phyloP scores from a whole-genome alignment of 2,888 invertebrate genomes.

The Dicranocentrus wangi region DNA sequence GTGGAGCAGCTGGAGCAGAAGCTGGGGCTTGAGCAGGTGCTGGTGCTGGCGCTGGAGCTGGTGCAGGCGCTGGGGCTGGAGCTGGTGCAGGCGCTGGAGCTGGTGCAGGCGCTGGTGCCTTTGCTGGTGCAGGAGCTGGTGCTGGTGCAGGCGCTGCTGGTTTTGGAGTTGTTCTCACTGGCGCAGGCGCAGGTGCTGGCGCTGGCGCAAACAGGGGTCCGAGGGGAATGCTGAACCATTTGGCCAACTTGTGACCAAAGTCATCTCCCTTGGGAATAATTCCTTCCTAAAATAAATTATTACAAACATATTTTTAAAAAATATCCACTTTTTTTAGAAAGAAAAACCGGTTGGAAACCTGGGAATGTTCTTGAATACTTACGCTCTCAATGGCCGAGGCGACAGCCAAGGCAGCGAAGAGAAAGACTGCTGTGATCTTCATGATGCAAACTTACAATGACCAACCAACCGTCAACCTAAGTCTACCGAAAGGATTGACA shows the following conservation, averaged over 20 bases:
- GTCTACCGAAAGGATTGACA: not conserved
- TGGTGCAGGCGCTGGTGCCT: conserved; percentile 13
- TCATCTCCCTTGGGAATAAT: conserved; percentile 19
- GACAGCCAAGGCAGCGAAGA: conserved; percentile 60
- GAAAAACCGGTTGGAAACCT: no score
- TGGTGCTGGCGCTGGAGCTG: conserved; percentile 13
- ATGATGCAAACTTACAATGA: conserved; percentile 39
- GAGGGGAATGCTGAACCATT: conserved; percentile 13
- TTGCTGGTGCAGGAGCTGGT: conserved; percentile 11
- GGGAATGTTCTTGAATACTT: conserved; percentile 33
- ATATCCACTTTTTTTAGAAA: not conserved
- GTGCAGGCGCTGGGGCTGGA: not conserved
- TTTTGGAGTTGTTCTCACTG: not conserved
- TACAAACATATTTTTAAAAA: conserved; percentile 7
- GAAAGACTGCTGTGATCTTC: conserved; percentile 49
- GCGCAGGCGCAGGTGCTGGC: conserved; percentile 11
- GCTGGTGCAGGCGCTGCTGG: conserved; percentile 16
- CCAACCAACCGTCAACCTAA: conserved; percentile 24
- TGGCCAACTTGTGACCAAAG: conserved; percentile 6
- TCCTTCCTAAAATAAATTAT: conserved; percentile 11
- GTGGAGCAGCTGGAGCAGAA: not conserved
- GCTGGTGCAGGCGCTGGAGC: conserved; percentile 17
- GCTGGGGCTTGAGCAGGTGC: conserved; percentile 19
- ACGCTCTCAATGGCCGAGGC: conserved; percentile 58
- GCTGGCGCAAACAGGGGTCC: not conserved